Base-by-base conservation (phyloP, 2,888 invertebrate genomes). In the Acrobasis suavella region DNA sequence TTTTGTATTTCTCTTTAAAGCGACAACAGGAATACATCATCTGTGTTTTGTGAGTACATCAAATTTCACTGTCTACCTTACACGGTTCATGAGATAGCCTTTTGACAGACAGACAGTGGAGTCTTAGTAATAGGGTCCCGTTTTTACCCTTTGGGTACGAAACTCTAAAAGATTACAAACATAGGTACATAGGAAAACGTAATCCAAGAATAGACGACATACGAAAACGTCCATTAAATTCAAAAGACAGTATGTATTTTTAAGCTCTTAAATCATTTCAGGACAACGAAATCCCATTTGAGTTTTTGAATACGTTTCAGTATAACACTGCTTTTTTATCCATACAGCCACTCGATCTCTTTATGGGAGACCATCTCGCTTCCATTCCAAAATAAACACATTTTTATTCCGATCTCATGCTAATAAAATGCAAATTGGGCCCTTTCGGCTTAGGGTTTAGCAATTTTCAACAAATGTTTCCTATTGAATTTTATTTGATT, bases 351-450 rank as follows among this genome's bases (percentile, higher is more conserved):
- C 82, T 83, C 82, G 83, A 85, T 84, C 83, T 82, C 80, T 84
- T 83, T 83, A 86, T 82, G 79, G 80, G 71, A 72, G 78, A 72
- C 81, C 80, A 82, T 87, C 82, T 81, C 89, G 81, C 76, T 83
- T 83, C 81, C 86, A 82, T 82, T 74, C 82, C 83, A 86, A 74
- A 84, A 88, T 89, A 89, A 89, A 89, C 89, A 89, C 88, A 87
- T 87, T 89, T 89, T 89, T 89, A 88, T 87, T 87, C 86, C 77
- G 76, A 83, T 83, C 84, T 82, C 85, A 87, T 83, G 87, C 88
- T 87, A 88, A 89, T 89, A 89, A 89, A 88, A 89, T 89, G 89
- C 79, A 89, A 89, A 89, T 88, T 83, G 78, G 81, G 76, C 82
- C 86, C 83, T 87, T 87, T 85, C 80, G 82, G 88, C 82, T 89